These are phyloP conservation scores for Penaeus monodon DNA, from an alignment of 2,888 invertebrate species.

Conservation along the genomic window DNA sequence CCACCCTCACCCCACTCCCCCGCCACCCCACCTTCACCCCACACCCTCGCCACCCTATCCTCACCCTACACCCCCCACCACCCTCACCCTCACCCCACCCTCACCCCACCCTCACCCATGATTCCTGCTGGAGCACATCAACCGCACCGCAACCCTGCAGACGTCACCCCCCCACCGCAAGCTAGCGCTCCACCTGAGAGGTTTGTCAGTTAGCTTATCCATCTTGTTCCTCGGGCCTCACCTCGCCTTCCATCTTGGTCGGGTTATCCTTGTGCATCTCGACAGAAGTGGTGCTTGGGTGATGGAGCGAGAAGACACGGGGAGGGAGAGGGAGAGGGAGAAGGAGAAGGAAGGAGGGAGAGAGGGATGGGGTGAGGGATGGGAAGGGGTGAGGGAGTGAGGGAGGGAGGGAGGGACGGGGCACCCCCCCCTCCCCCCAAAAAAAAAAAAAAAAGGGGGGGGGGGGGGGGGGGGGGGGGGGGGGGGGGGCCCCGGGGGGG, in stretches of 20 bases:
- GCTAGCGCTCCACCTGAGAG: slow-evolving; percentile 23
- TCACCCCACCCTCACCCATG: no score
- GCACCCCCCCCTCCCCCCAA: no score
- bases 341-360: neutral
- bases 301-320: neutral
- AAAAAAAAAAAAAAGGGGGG: neutral
- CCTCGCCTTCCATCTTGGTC: slow-evolving; percentile 31
- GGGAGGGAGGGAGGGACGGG: neutral
- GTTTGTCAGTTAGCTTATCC: slow-evolving; percentile 50
- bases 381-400: neutral
- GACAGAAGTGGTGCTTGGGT: slow-evolving; percentile 16
- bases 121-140: no score
- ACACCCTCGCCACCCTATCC: no score
- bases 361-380: neutral
- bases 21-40: no score
- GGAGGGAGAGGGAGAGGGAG: neutral
- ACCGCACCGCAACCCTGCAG: neutral
- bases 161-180: slow-evolving; percentile 10
- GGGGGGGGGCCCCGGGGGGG: no score
- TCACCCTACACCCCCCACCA: no score
- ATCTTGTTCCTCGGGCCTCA: slow-evolving; percentile 38
- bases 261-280: slow-evolving; percentile 41
- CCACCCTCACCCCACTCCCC: no score
- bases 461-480: neutral
- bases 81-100: no score